phyloP scores from a whole-genome alignment of 2,113 vertebrate species.

The Phrynocephalus versicolor region DNA sequence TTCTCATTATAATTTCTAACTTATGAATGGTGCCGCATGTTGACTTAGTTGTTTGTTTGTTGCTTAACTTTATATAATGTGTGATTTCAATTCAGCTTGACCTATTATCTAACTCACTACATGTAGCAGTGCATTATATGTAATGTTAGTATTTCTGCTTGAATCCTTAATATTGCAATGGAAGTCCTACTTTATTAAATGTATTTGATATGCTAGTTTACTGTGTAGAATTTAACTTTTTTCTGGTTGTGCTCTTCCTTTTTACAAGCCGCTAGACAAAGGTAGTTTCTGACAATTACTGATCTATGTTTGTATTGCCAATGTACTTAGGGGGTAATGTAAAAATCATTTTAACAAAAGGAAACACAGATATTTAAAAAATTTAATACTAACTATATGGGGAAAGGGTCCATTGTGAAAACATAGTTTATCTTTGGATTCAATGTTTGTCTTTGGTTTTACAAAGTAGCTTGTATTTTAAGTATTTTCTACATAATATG shows the following conservation, averaged over 20 bases:
- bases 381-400: slow-evolving; percentile 88
- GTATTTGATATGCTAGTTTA: slow-evolving; percentile 87
- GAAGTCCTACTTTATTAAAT: slow-evolving; percentile 83
- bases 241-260: slow-evolving; percentile 80
- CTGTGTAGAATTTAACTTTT: slow-evolving; percentile 81
- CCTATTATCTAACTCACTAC: slow-evolving; percentile 84
- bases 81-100: slow-evolving; percentile 83
- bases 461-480: slow-evolving; percentile 91
- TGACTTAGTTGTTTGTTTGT: slow-evolving; percentile 80
- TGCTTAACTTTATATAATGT: slow-evolving; percentile 84
- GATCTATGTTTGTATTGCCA: slow-evolving; percentile 86
- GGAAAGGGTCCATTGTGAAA: slow-evolving; percentile 88
- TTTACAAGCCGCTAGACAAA: slow-evolving; percentile 82
- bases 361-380: slow-evolving; percentile 86
- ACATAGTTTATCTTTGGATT: slow-evolving; percentile 90
- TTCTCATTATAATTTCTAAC: slow-evolving; percentile 74
- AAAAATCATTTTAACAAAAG: slow-evolving; percentile 88
- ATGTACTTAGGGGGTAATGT: slow-evolving; percentile 85
- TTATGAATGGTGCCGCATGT: slow-evolving; percentile 84
- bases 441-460: slow-evolving; percentile 91
- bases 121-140: slow-evolving; percentile 87
- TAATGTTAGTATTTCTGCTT: slow-evolving; percentile 86
- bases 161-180: slow-evolving; percentile 84
- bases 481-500: slow-evolving; percentile 90
- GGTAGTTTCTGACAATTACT: slow-evolving; percentile 84